Conservation (phyloP, 2,888 invertebrate species). For the Brachynemurus nebulosus region DNA sequence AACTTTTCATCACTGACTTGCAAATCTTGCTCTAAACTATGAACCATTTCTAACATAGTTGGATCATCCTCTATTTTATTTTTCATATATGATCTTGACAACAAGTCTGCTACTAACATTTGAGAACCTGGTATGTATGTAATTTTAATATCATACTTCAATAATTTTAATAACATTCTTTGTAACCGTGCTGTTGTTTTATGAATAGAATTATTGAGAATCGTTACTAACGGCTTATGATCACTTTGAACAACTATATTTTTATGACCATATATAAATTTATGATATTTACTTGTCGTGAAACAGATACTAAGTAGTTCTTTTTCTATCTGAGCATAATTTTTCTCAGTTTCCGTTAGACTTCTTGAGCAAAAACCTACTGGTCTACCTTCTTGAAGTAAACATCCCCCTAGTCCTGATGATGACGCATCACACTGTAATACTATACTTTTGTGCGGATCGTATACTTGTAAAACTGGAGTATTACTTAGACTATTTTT, state of each 20-base stretch:
- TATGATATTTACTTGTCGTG: conserved; percentile 16
- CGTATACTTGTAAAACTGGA: conserved; percentile 10
- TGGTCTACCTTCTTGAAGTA: not conserved
- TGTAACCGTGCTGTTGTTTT: not conserved
- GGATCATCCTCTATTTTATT: conserved; percentile 1
- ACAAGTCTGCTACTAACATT: conserved; percentile 10
- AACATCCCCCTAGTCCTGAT: not conserved
- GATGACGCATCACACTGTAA: not conserved
- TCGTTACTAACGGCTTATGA: conserved; percentile 16
- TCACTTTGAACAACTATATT: conserved; percentile 13
- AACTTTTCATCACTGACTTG: not conserved
- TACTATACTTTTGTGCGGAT: not conserved
- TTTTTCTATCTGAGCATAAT: conserved; percentile 11
- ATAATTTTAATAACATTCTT: not conserved
- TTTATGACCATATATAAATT: conserved; percentile 14
- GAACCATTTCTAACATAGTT: not conserved
- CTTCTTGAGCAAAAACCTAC: conserved; percentile 4
- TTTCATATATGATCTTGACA: conserved; percentile 9
- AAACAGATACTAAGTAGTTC: conserved; percentile 15
- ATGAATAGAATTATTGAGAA: conserved; percentile 3
- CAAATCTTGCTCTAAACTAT: not conserved
- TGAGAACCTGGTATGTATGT: not conserved
- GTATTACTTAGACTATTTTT: conserved; percentile 17
- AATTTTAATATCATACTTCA: conserved; percentile 7
- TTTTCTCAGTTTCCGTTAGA: not conserved